Base-by-base conservation (phyloP, 2,888 invertebrate species). In the Phortica okadai region DNA sequence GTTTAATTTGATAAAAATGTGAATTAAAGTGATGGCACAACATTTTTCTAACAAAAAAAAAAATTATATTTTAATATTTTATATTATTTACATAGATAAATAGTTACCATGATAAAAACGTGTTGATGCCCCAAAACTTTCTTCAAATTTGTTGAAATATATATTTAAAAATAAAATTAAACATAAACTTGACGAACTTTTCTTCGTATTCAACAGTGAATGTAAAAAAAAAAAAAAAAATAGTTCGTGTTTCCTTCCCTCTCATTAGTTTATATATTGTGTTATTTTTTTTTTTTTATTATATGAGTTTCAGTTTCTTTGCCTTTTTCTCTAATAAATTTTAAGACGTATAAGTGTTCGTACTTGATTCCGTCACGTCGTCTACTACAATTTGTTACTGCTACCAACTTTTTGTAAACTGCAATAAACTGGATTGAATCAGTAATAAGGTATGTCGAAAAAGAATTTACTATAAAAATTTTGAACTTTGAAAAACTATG, bases 341-440 rank as follows among this genome's bases (percentile, higher is more conserved):
- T 80, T 80, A 80, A 80, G n/a, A 6, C 21, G 80, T 80, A 62
- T 25, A 6, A 66, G 25, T 42, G 25, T 54, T 70, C 87, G 82
- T 81, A 88, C 84, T 81, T 84, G 79, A 88, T 88, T 85, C 85
- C 85, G 85, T 85, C 85, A 87, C 85, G 85, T 81, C 89, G 89
- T 83, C 89, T 87, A 88, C 89, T 86, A 85, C 89, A 86, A 86
- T 89, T 87, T 88, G 89, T 87, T 82, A 85, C 69, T 58, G 25
- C 75, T 5, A 44, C 44, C 74, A n/a, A 42, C 54, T 67, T 21
- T 11, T 66, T n/a, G 25, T 42, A 73, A 44, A 44, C 10, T 44
- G 59, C 50, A 62, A 62, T 14, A 62, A 73, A 56, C n/a, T 56
- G 21, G 21, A 21, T 21, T 21, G 21, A 21, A 21, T 21, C 21